phyloP scores from a whole-genome alignment of 2,113 vertebrate species.

The Lathamus discolor region DNA sequence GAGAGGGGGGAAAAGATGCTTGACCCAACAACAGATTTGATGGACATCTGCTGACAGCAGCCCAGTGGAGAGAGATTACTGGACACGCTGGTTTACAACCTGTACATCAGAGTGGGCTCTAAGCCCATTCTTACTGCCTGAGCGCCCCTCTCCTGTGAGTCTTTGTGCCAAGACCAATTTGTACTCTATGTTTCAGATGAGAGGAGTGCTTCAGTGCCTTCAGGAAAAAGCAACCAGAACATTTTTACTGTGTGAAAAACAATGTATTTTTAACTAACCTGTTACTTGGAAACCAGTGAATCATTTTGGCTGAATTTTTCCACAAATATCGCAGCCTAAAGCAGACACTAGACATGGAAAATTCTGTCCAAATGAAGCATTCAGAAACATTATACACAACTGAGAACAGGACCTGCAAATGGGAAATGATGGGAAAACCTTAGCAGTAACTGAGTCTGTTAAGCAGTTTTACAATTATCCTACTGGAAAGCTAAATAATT shows the following conservation, averaged over 20 bases:
- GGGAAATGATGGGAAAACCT: not conserved
- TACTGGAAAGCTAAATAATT: not conserved
- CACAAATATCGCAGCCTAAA: constrained; percentile 22
- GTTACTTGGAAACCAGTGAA: constrained; percentile 29
- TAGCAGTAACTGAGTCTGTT: not conserved
- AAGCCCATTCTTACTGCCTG: not conserved
- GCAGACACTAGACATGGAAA: constrained; percentile 18
- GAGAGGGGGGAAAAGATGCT: not conserved
- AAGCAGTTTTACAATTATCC: not conserved
- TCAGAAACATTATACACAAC: not conserved
- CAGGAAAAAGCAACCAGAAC: not conserved
- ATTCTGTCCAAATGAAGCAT: not conserved
- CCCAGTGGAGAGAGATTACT: not conserved
- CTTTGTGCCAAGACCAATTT: accelerated
- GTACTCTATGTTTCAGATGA: not conserved
- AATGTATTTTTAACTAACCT: constrained; percentile 52
- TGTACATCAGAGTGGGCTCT: not conserved
- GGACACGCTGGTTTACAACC: not conserved
- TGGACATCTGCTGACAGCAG: not conserved
- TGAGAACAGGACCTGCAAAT: not conserved
- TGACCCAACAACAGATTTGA: not conserved
- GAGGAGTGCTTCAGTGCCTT: not conserved
- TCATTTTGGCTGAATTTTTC: constrained; percentile 38
- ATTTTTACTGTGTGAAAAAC: constrained; percentile 26
- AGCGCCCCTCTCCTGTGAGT: not conserved